Conservation (phyloP, 2,888 invertebrate species). For the Miltochrista miniata region DNA sequence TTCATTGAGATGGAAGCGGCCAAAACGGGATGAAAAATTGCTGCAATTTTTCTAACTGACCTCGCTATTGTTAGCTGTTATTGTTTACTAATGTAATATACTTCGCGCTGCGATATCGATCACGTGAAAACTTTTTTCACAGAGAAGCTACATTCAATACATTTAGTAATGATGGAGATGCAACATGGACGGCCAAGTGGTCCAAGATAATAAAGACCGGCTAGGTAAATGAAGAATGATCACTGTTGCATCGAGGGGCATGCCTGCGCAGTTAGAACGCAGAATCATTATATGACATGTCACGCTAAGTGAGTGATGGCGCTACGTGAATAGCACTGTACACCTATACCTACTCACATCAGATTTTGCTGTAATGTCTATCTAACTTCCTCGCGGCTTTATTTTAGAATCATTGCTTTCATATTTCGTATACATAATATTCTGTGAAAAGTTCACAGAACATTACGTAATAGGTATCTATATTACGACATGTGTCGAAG, state of each 20-base stretch:
- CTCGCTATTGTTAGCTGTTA: constrained; percentile 31
- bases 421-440: too few relatives aligned
- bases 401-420: too few relatives aligned
- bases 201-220: constrained; percentile 60
- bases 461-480: too few relatives aligned
- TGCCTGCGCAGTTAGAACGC: constrained; percentile 35
- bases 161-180: constrained; percentile 34
- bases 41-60: constrained; percentile 61
- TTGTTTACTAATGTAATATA: not conserved
- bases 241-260: constrained; percentile 57
- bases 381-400: too few relatives aligned
- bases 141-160: constrained; percentile 14
- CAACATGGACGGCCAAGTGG: constrained; percentile 52
- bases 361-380: too few relatives aligned
- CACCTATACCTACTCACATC: constrained; percentile 1
- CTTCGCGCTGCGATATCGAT: not conserved
- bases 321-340: constrained; percentile 5
- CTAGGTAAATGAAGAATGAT: constrained; percentile 79
- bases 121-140: constrained; percentile 3
- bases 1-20: constrained; percentile 73
- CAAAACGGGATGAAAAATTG: constrained; percentile 68
- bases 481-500: too few relatives aligned
- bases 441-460: too few relatives aligned
- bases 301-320: constrained; percentile 78
- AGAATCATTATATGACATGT: constrained; percentile 58